Evolutionary conservation across 2,113 vertebrate species (phyloP).

Genomic region (Phylloscopus trochilus): DNA sequence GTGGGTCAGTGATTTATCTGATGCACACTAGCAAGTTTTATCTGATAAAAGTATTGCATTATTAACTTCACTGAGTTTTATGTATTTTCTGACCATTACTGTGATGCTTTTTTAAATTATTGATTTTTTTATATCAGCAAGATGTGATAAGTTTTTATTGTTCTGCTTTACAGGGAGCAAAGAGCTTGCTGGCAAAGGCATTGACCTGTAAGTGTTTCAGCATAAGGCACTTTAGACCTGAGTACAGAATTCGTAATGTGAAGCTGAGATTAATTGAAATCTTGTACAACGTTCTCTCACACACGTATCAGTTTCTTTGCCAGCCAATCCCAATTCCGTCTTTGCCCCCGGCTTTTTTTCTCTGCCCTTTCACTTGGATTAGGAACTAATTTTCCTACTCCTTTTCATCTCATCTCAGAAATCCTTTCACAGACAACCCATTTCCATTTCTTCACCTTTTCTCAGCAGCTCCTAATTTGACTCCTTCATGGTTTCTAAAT

Average conservation of each 20-base stretch:
- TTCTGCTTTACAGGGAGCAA: background rate
- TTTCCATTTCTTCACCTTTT: background rate
- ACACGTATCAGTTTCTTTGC: background rate
- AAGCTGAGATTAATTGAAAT: background rate
- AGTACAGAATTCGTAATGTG: background rate
- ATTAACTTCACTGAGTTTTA: background rate
- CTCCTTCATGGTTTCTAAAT: background rate
- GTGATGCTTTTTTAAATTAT: background rate
- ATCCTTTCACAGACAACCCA: background rate
- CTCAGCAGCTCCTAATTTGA: background rate
- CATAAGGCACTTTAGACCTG: background rate
- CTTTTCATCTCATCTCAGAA: background rate
- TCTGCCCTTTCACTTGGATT: background rate
- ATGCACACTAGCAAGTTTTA: background rate
- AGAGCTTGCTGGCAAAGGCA: background rate
- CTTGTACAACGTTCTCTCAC: background rate
- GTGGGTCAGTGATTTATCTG: background rate
- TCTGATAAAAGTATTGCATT: background rate
- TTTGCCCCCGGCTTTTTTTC: background rate
- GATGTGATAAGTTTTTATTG: background rate
- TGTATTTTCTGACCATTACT: background rate
- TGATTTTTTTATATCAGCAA: background rate
- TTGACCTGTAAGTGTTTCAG: background rate
- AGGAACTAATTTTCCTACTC: background rate
- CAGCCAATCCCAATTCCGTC: background rate